Percentiles rank a stretch among this genome's conserved stretches.
phyloP scores from a whole-genome alignment of 2,797 vertebrate species.

The Propithecus perrieri region DNA sequence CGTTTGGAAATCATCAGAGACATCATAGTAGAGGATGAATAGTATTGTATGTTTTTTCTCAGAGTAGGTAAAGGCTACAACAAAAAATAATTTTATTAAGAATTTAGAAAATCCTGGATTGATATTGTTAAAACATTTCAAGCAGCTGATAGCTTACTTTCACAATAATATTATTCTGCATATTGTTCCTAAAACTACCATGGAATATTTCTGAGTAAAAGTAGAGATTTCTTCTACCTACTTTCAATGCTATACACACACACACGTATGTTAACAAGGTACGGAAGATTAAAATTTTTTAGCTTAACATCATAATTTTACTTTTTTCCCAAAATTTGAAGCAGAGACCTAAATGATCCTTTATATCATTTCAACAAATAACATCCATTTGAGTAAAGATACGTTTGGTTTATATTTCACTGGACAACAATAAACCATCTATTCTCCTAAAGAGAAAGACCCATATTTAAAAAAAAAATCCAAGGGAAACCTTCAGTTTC shows the following conservation, averaged over 20 bases:
- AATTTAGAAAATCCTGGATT: constrained; percentile 50
- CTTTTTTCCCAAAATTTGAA: constrained; percentile 49
- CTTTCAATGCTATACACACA: constrained; percentile 28
- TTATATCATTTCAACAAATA: not conserved
- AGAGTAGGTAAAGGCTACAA: constrained; percentile 58
- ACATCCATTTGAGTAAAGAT: not conserved
- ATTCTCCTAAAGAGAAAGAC: not conserved
- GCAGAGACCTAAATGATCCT: constrained; percentile 3
- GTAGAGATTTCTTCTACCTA: constrained; percentile 19
- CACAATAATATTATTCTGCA: constrained; percentile 22
- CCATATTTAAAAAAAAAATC: not conserved
- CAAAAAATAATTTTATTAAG: constrained; percentile 63
- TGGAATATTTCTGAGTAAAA: constrained; percentile 33
- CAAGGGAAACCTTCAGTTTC: constrained; percentile 3
- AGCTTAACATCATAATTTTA: not conserved
- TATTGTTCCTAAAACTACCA: constrained; percentile 35
- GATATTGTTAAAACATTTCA: constrained; percentile 69
- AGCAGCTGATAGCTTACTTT: constrained; percentile 5
- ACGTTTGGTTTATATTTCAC: constrained; percentile 37
- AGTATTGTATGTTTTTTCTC: constrained; percentile 75
- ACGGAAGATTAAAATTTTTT: not conserved
- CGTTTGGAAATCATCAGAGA: constrained; percentile 89
- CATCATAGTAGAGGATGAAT: constrained; percentile 76
- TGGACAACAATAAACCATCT: not conserved
- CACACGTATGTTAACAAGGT: not conserved